These are phyloP conservation scores for Cossypha niveicapilla DNA, from an alignment of 2,797 vertebrate genomes.

Conservation along the genomic window DNA sequence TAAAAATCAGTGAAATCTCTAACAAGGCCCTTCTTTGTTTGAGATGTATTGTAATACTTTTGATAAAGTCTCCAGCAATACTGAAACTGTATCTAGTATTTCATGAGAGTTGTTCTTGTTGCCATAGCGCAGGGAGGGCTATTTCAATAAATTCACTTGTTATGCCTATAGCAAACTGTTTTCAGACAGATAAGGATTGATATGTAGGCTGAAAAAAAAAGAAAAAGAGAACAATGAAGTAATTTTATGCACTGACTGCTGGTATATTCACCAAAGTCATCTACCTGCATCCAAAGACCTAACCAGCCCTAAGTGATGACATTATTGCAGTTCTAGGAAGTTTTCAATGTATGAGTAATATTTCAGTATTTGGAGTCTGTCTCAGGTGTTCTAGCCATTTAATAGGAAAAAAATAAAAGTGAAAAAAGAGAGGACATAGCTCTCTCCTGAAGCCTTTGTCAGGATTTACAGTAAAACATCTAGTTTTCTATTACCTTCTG, in stretches of 20 bases:
- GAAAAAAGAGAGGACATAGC: background rate
- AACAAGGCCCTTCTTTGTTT: background rate
- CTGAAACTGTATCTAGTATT: background rate
- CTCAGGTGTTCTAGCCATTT: background rate
- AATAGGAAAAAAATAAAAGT: background rate
- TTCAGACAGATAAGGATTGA: background rate
- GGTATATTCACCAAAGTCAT: background rate
- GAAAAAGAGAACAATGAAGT: background rate
- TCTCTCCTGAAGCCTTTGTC: background rate
- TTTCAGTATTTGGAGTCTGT: background rate
- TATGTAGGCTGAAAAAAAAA: background rate
- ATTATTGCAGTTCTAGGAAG: background rate
- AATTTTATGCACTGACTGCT: background rate
- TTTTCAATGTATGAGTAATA: background rate
- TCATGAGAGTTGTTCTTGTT: background rate
- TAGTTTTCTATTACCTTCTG: background rate
- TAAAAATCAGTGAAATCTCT: background rate
- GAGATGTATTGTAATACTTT: background rate
- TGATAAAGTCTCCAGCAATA: background rate
- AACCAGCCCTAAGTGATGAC: background rate
- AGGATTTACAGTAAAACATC: background rate
- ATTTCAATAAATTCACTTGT: background rate
- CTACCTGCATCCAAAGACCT: background rate
- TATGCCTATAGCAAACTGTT: background rate
- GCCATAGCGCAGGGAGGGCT: background rate